Conservation (phyloP, 1,140 invertebrate genomes). For the Drosophila navojoa region DNA sequence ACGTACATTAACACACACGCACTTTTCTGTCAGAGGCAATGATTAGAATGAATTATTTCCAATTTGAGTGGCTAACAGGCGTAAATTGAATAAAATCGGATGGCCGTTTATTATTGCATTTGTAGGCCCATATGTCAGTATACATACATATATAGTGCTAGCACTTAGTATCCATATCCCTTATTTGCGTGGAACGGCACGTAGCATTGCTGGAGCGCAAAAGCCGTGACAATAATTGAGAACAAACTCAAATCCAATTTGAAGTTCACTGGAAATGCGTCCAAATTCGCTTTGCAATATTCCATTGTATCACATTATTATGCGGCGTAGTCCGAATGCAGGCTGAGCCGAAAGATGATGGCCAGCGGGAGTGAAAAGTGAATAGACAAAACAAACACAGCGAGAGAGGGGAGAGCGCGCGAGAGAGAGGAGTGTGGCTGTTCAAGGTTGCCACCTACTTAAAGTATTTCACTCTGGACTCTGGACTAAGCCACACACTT, state of each 20-base stretch:
- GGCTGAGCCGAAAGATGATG: background rate
- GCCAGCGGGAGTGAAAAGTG: background rate
- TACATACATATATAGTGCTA: background rate
- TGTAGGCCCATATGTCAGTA: conserved; percentile 3
- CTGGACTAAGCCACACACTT: conserved; percentile 6
- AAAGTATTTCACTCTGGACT: background rate
- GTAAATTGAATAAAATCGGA: conserved; percentile 49
- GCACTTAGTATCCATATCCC: background rate
- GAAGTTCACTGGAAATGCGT: conserved; percentile 7
- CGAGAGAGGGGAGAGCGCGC: background rate
- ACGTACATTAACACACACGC: conserved; percentile 17
- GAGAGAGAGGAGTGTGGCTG: background rate
- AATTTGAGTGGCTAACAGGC: conserved; percentile 52
- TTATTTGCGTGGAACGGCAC: conserved; percentile 25
- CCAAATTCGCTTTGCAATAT: conserved; percentile 16
- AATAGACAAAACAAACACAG: background rate
- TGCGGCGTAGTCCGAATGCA: background rate
- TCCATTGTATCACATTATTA: background rate
- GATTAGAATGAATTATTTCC: conserved; percentile 28
- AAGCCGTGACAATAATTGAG: conserved; percentile 20
- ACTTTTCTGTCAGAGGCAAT: conserved; percentile 31
- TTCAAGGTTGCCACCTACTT: conserved; percentile 19
- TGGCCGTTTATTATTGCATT: conserved; percentile 54
- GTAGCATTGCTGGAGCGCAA: conserved; percentile 27
- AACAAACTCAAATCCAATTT: conserved; percentile 35